phyloP scores from a whole-genome alignment of 1,140 invertebrate genomes.

The Thaumetopoea pityocampa region DNA sequence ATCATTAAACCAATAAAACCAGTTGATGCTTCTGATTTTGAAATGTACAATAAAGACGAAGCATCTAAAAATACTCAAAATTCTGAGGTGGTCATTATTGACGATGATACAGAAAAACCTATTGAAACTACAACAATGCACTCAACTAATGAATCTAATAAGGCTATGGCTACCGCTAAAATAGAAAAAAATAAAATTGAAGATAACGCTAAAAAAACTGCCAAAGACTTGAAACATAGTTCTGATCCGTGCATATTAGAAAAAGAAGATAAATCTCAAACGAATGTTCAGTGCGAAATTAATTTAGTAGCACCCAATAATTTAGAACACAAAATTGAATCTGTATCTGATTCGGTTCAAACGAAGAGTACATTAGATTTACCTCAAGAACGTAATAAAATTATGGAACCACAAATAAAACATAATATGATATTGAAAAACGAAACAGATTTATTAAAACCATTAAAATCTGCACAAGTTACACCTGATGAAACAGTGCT shows the following conservation, averaged over 20 bases:
- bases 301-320: too few species aligned
- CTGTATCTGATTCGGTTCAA: too few species aligned
- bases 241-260: too few species aligned
- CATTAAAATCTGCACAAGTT: background rate
- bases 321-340: too few species aligned
- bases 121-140: too few species aligned
- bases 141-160: conserved; percentile 3
- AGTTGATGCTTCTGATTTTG: conserved; percentile 42
- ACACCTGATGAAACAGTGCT: background rate
- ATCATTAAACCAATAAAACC: conserved; percentile 8
- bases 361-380: background rate
- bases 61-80: conserved; percentile 3
- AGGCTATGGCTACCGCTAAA: background rate
- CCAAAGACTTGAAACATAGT: too few species aligned
- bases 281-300: too few species aligned
- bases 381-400: background rate
- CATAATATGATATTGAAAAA: background rate
- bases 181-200: conserved; percentile 4
- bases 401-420: background rate
- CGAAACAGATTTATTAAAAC: background rate
- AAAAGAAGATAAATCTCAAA: too few species aligned
- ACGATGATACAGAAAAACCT: background rate
- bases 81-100: background rate
- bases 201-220: conserved; percentile 1
- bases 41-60: conserved; percentile 33